Evolutionary conservation across 1,140 invertebrate species (phyloP), one percentile per base, ranked within the genome.

Genomic region (Samia ricini): DNA sequence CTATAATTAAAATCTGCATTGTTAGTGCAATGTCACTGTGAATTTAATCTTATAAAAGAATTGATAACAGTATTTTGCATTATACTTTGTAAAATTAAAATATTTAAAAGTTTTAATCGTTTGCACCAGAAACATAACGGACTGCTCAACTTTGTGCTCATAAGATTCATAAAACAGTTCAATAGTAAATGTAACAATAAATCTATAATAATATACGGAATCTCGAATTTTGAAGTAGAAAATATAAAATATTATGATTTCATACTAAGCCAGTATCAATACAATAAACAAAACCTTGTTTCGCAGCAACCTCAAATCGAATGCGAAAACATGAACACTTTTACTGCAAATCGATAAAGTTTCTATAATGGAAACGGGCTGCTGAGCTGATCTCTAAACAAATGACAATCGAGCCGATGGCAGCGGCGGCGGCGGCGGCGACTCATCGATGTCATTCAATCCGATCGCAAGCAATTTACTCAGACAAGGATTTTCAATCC

Each of bases 401-500:
- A 84, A 73, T 77, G 75, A 80, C 73, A 77, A 70, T 72, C 70
- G 68, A 21, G 59, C 59, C 54, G 57, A 20, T 15, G 12, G 33
- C 33, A 15, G 33, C 15, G 4, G 3, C 33, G 33, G 15, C 26
- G 26, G 26, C 26, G 20, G 26, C 65, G 56, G 50, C 62, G 68
- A 64, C 62, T 61, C 66, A 61, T 58, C 71, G 64, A 69, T 63
- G 70, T 72, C 69, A 79, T 79, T 72, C 76, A 78, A 83, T 85
- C 73, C 76, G 77, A 80, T 82, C 77, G 78, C 57, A 82, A 70
- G 75, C 79, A 83, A 85, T 85, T 82, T 79, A 65, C 73, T 76
- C 74, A 71, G 72, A 75, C 74, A 76, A 81, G 76, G 78, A 81
- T 83, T 82, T 72, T 74, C 66, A 71, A 77, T 82, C 74, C 71